A percentile compares a stretch with the other conserved stretches of the same genome.
phyloP scores from a whole-genome alignment of 2,113 vertebrate genomes.

The Capreolus pygargus region DNA sequence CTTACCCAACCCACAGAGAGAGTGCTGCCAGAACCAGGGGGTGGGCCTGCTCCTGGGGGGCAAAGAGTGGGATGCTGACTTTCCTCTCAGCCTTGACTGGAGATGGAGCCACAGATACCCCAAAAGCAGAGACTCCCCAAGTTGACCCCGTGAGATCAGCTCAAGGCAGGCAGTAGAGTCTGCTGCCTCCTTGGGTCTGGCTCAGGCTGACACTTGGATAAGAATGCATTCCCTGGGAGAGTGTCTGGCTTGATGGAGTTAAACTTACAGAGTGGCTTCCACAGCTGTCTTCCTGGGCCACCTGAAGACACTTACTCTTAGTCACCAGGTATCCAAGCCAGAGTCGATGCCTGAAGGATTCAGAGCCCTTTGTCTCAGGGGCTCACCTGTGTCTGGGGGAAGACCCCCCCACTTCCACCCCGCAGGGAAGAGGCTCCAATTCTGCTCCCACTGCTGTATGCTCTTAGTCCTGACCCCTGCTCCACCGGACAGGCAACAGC shows the following conservation, averaged over 20 bases:
- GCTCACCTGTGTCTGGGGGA: not conserved
- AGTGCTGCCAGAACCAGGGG: not conserved
- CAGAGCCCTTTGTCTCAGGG: not conserved
- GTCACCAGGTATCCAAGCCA: not conserved
- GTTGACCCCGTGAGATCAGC: not conserved
- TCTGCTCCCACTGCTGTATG: not conserved
- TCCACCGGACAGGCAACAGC: not conserved
- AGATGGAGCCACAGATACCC: not conserved
- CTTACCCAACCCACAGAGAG: not conserved
- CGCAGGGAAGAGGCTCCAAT: not conserved
- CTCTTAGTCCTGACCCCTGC: not conserved
- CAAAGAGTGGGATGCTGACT: not conserved
- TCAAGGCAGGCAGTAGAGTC: not conserved
- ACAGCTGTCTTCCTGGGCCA: not conserved
- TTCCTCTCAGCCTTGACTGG: not conserved
- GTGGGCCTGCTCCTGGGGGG: not conserved
- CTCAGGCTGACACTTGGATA: not conserved
- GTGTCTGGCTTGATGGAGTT: not conserved
- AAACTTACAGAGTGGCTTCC: not conserved
- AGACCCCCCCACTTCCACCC: rapidly evolving
- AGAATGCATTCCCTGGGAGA: not conserved
- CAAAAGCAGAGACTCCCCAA: not conserved
- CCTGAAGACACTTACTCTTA: not conserved
- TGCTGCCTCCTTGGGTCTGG: not conserved
- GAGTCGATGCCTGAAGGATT: not conserved